phyloP scores from a whole-genome alignment of 2,888 invertebrate genomes.

The Tetragonula carbonaria region DNA sequence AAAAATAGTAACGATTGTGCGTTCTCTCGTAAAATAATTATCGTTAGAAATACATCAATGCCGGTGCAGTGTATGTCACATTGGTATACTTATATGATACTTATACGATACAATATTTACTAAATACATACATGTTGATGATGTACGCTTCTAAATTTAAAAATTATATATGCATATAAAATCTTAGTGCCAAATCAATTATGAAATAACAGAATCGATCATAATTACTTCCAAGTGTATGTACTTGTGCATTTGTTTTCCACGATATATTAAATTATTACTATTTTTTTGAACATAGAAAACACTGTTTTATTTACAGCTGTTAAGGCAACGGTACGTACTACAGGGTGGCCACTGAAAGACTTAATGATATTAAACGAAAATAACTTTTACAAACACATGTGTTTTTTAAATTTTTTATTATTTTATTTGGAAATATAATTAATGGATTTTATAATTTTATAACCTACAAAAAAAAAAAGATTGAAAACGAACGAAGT shows the following conservation, averaged over 20 bases:
- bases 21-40: conserved; percentile 26
- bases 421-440: too few relatives aligned
- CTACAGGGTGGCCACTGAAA: too few relatives aligned
- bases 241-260: conserved; percentile 3
- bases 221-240: neutral
- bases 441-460: too few relatives aligned
- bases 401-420: too few relatives aligned
- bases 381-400: too few relatives aligned
- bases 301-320: neutral
- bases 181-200: neutral
- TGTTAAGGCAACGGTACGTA: too few relatives aligned
- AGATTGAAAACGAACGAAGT: too few relatives aligned
- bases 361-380: too few relatives aligned
- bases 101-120: conserved; percentile 3
- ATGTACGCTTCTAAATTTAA: neutral
- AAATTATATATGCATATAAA: neutral
- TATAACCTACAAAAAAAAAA: too few relatives aligned
- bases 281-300: neutral
- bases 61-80: conserved; percentile 32
- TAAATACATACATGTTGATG: neutral
- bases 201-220: neutral
- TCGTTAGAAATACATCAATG: conserved; percentile 1
- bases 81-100: conserved; percentile 3
- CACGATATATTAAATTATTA: neutral
- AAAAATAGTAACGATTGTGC: conserved; percentile 47